Percentiles rank a stretch among this genome's conserved stretches.
Evolutionary conservation across 2,113 vertebrate species (phyloP).

Genomic region (Recurvirostra avosetta): DNA sequence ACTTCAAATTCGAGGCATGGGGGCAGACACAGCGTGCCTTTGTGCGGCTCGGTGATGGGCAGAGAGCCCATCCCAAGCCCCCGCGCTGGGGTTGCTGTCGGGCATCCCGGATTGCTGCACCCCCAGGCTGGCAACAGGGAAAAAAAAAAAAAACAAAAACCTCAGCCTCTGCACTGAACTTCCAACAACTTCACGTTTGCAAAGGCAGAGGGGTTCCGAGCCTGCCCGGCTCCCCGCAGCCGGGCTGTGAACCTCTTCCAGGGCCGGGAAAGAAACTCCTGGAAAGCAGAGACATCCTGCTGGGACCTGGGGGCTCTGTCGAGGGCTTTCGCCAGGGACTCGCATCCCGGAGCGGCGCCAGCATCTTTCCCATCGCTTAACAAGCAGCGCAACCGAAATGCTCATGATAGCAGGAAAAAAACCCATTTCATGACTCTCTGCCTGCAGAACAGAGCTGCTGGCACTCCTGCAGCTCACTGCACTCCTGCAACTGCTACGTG

Average conservation of each 20-base stretch:
- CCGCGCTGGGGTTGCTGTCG: background rate
- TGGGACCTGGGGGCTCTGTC: rapidly evolving
- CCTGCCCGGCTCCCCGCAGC: background rate
- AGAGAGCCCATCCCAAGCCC: background rate
- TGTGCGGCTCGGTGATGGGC: background rate
- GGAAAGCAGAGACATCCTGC: background rate
- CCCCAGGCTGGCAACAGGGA: background rate
- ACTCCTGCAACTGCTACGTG: background rate
- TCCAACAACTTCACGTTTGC: background rate
- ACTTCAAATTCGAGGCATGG: background rate
- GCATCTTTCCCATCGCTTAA: background rate
- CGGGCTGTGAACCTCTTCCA: background rate
- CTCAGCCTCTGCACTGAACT: background rate
- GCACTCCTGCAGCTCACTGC: background rate
- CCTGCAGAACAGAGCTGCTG: background rate
- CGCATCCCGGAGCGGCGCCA: rapidly evolving
- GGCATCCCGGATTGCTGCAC: background rate
- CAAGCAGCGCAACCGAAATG: background rate
- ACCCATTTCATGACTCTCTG: background rate
- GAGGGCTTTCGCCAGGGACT: background rate
- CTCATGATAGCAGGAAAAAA: background rate
- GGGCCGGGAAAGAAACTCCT: background rate
- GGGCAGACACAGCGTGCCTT: background rate
- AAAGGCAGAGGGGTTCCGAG: background rate
- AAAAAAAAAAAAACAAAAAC: background rate